These are phyloP conservation scores for Scrobipalpa atriplicella DNA, from an alignment of 2,888 invertebrate species.

Conservation along the genomic window DNA sequence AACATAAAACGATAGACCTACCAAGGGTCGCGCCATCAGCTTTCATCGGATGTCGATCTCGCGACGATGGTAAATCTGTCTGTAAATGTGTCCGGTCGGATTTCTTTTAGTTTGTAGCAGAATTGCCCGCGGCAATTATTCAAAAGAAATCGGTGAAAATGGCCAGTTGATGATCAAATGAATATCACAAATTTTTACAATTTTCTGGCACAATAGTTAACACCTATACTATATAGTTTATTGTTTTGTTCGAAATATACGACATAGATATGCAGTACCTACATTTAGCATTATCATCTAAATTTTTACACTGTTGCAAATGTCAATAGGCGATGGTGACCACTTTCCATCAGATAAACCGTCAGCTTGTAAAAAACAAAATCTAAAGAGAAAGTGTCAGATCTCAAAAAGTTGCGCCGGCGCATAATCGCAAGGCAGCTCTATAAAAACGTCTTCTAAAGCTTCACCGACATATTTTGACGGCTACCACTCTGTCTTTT, in stretches of 20 bases:
- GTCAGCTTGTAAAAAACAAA: too few species aligned
- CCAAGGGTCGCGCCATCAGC: constrained; percentile 23
- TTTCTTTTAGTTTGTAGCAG: not conserved
- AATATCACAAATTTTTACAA: too few species aligned
- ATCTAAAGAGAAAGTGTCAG: not conserved
- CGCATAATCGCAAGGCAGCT: not conserved
- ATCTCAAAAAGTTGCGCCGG: not conserved
- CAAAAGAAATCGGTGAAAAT: constrained; percentile 7
- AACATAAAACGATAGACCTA: constrained; percentile 17
- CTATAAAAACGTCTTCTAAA: constrained; percentile 15
- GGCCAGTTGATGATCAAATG: not conserved
- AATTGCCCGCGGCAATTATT: not conserved
- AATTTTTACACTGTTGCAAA: too few species aligned
- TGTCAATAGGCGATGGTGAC: too few species aligned
- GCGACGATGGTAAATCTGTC: not conserved
- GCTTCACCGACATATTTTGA: constrained; percentile 38
- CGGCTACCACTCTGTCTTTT: constrained; percentile 44
- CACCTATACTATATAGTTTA: too few species aligned
- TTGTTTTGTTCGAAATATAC: too few species aligned
- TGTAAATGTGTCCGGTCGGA: constrained; percentile 9
- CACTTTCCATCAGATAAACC: too few species aligned
- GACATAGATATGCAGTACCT: too few species aligned
- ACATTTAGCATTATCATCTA: too few species aligned
- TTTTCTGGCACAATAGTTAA: too few species aligned
- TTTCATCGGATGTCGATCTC: constrained; percentile 47